A percentile compares a stretch with the other conserved stretches of the same genome.
These are phyloP conservation scores for Ephydatia muelleri DNA, from an alignment of 37 sponge, comb jelly and placozoan genomes.

Conservation along the genomic window DNA sequence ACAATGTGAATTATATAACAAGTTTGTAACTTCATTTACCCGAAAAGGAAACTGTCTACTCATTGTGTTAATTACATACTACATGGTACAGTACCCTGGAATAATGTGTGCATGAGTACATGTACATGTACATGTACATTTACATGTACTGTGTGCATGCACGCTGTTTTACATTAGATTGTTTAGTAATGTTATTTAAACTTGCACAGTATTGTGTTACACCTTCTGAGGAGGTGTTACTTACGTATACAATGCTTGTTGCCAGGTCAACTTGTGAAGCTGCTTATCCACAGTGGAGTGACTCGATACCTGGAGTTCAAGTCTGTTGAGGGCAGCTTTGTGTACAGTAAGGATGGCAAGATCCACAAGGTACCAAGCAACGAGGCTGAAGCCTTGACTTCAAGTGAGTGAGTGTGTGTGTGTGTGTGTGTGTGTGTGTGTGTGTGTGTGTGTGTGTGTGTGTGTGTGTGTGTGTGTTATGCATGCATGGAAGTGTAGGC, in stretches of 20 bases:
- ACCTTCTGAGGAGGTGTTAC: background rate
- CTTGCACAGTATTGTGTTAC: no score
- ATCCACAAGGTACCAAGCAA: conserved; percentile 93
- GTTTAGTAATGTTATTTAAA: no score
- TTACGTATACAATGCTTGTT: no score
- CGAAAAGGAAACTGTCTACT: no score
- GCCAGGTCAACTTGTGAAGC: conserved; percentile 91
- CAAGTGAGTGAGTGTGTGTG: conserved; percentile 49
- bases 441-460: background rate
- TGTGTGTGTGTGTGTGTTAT: background rate
- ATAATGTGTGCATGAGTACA: no score
- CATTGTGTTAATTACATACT: no score
- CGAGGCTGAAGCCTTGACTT: conserved; percentile 87
- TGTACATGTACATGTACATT: no score
- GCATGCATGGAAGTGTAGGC: background rate
- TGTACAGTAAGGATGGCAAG: conserved; percentile 94
- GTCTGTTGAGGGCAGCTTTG: conserved; percentile 93
- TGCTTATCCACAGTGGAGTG: conserved; percentile 95
- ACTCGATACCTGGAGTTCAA: conserved; percentile 99
- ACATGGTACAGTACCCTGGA: no score
- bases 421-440: background rate
- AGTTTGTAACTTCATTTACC: no score
- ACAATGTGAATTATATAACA: no score
- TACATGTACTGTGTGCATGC: no score
- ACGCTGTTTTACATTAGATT: no score